Percentiles rank a stretch among this genome's conserved stretches.
Conservation (phyloP, 35 echinoderm and acorn worm genomes). For the Ophiothrix spiculata region DNA sequence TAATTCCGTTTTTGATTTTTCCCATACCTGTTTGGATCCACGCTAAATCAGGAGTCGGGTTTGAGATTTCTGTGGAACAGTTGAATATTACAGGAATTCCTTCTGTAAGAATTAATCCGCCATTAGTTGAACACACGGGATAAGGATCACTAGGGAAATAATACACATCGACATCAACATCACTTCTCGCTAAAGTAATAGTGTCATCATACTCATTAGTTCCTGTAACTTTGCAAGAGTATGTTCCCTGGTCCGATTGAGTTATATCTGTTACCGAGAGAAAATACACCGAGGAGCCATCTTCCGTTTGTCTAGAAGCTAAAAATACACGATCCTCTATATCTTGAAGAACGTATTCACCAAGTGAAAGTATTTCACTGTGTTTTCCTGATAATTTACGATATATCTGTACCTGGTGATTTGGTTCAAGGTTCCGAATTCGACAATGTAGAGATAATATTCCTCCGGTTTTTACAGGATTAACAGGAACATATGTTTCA, state of each 20-base stretch:
- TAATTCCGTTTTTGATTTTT: too few species aligned
- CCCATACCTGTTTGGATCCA: too few species aligned
- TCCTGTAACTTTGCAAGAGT: not conserved
- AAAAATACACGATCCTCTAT: constrained; percentile 2
- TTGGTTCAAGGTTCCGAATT: not conserved
- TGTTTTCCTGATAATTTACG: not conserved
- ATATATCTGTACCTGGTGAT: not conserved
- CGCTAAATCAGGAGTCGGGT: too few species aligned
- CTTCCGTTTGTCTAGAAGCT: not conserved
- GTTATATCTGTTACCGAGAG: not conserved
- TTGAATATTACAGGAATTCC: too few species aligned
- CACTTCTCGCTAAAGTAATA: too few species aligned
- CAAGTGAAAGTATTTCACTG: not conserved
- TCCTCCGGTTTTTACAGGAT: too few species aligned
- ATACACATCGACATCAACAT: too few species aligned
- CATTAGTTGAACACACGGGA: too few species aligned
- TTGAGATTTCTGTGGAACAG: too few species aligned
- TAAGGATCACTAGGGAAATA: too few species aligned
- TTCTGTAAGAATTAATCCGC: too few species aligned
- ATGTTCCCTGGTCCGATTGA: not conserved
- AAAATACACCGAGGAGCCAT: not conserved
- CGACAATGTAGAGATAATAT: not conserved
- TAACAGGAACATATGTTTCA: too few species aligned
- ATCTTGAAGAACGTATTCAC: not conserved
- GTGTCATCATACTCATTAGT: not conserved